Percentiles rank a stretch among this genome's conserved stretches.
phyloP scores from a whole-genome alignment of 2,797 vertebrate genomes.

The Sarcoramphus papa region DNA sequence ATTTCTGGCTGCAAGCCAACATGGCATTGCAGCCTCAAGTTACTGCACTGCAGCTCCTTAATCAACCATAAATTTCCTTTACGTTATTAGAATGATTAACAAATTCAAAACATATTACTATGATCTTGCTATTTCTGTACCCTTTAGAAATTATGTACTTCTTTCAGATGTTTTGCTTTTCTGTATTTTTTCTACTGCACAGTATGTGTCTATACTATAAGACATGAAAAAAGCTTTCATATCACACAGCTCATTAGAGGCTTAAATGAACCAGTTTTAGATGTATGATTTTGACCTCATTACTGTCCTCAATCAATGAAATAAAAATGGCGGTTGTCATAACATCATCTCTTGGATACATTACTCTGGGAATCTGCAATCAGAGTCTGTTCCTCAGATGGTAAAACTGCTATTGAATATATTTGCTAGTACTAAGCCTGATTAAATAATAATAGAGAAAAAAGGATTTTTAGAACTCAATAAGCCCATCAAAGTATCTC shows the following conservation, averaged over 20 bases:
- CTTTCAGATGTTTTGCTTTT: not conserved
- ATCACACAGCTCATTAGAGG: slow-evolving; percentile 62
- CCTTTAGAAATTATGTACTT: not conserved
- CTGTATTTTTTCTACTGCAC: not conserved
- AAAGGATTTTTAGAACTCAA: slow-evolving; percentile 62
- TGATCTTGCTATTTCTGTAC: not conserved
- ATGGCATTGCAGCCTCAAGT: not conserved
- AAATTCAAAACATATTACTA: not conserved
- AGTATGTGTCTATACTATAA: not conserved
- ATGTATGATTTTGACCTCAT: slow-evolving; percentile 66
- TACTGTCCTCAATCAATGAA: slow-evolving; percentile 53
- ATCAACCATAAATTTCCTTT: not conserved
- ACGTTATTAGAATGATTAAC: not conserved
- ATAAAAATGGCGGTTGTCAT: slow-evolving; percentile 57
- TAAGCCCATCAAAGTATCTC: slow-evolving; percentile 67
- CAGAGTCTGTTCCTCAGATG: slow-evolving; percentile 65
- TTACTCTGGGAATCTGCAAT: slow-evolving; percentile 67
- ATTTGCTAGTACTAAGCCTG: slow-evolving; percentile 69
- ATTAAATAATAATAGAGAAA: slow-evolving; percentile 69
- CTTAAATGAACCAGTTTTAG: slow-evolving; percentile 62
- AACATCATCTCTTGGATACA: slow-evolving; percentile 56
- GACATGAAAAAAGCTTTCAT: slow-evolving; percentile 43
- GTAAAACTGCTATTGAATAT: slow-evolving; percentile 53
- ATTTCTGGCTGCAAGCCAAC: not conserved
- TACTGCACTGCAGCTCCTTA: not conserved